phyloP scores from a whole-genome alignment of 2,113 vertebrate species.

The Recurvirostra avosetta region DNA sequence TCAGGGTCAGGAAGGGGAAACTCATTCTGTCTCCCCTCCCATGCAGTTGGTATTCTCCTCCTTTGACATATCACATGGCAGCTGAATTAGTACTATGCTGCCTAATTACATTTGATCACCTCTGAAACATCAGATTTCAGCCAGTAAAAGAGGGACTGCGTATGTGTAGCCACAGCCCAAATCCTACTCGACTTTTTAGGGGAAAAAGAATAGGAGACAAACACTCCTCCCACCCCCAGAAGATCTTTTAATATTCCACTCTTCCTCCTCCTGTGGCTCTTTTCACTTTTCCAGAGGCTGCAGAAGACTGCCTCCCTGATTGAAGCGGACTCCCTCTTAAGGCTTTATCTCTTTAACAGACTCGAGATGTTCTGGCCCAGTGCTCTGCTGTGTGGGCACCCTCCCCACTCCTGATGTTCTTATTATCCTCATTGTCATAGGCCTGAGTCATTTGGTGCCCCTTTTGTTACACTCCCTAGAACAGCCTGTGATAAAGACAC shows the following conservation, averaged over 20 bases:
- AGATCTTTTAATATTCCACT: not conserved
- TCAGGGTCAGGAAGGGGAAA: slow-evolving; percentile 26
- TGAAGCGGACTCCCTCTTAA: not conserved
- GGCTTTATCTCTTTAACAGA: not conserved
- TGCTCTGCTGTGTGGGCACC: not conserved
- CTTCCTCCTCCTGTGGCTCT: not conserved
- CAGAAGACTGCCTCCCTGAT: not conserved
- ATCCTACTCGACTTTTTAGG: not conserved
- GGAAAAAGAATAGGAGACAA: not conserved
- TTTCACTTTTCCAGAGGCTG: not conserved
- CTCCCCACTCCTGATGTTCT: not conserved
- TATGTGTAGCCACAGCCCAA: not conserved
- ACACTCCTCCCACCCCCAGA: not conserved
- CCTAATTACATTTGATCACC: not conserved
- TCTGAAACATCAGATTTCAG: not conserved
- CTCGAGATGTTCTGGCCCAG: not conserved
- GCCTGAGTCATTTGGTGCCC: not conserved
- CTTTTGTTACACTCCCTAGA: not conserved
- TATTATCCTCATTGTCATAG: not conserved
- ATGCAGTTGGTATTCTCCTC: not conserved
- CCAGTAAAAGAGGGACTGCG: not conserved
- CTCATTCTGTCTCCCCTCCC: not conserved
- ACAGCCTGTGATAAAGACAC: not conserved
- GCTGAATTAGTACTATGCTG: not conserved
- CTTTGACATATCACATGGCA: not conserved